Evolutionary conservation across 1,140 invertebrate genomes (phyloP), one percentile per base, ranked within the genome.

Genomic region (Luehdorfia chinensis): DNA sequence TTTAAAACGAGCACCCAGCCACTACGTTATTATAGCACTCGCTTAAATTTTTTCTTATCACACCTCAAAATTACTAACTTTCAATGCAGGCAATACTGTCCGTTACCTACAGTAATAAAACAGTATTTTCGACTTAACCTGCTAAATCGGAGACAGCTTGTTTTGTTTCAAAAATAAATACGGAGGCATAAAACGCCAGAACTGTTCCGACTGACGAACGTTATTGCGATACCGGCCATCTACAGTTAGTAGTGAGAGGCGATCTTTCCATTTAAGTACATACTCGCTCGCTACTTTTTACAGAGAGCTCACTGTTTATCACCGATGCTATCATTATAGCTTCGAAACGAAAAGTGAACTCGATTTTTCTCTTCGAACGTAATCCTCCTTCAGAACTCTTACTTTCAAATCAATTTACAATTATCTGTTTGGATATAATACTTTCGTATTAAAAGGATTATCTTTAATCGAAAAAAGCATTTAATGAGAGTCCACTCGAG

Each of bases 281-380:
- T 50, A 51, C 23, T 53, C 33, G 52, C 53, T 47, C 52, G 53
- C 50, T 49, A 55, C 64, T 76, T 76, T 81, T 78, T 78, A 50
- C 56, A 39, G 34, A 41, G 32, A 57, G 55, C 49, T 44, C 33
- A 59, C 50, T 50, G 60, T 64, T 71, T 65, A 65, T 67, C 50
- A 50, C 43, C 30, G 55, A 64, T 55, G 55, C 46, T 66, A 66
- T 74, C 57, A 68, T 67, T 64, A 67, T 50, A 54, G 45, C 47
- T 50, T 57, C 44, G 66, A 72, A 75, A 75, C 50, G 60, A 75
- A 75, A 77, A 74, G 71, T 72, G 67, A 72, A 55, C 56, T 70
- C 56, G 49, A 63, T 72, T 66, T 63, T 62, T 56, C 49, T 62
- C 47, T 56, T 52, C 31, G 36, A 66, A 64, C 61, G 50, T 54